Conservation (phyloP, 2,797 vertebrate species). For the Macropus fuliginosus region DNA sequence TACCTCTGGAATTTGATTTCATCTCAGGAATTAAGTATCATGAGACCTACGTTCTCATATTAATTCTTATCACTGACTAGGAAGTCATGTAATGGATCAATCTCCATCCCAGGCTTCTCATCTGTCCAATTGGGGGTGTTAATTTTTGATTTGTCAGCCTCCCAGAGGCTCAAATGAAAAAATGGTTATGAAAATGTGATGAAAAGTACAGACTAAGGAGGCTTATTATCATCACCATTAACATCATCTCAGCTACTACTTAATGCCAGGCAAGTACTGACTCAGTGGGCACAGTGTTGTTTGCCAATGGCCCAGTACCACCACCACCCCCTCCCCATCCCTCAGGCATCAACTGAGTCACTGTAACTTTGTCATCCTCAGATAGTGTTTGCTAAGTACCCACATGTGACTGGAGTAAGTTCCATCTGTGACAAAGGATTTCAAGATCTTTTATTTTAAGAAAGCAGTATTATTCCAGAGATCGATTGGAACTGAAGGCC, state of each 20-base stretch:
- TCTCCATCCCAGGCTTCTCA: background rate
- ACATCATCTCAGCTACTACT: background rate
- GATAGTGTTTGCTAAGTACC: background rate
- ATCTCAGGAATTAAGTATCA: background rate
- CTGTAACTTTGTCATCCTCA: background rate
- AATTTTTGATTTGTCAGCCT: background rate
- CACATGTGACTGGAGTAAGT: background rate
- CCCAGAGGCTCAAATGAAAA: background rate
- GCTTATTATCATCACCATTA: background rate
- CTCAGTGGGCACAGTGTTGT: background rate
- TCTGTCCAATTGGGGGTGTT: background rate
- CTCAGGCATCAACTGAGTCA: background rate
- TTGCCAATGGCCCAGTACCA: background rate
- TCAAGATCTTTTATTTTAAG: background rate
- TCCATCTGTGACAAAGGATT: constrained; percentile 19
- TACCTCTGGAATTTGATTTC: background rate
- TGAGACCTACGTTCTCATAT: background rate
- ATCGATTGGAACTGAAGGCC: constrained; percentile 52
- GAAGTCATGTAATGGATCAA: background rate
- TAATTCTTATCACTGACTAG: background rate
- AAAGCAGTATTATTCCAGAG: constrained; percentile 33
- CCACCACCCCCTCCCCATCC: background rate
- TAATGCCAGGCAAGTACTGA: background rate
- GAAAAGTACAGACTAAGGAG: background rate
- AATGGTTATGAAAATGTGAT: background rate